Evolutionary conservation across 2,113 vertebrate species (phyloP), one percentile per base, ranked within the genome.

Genomic region (Phocoena phocoena): DNA sequence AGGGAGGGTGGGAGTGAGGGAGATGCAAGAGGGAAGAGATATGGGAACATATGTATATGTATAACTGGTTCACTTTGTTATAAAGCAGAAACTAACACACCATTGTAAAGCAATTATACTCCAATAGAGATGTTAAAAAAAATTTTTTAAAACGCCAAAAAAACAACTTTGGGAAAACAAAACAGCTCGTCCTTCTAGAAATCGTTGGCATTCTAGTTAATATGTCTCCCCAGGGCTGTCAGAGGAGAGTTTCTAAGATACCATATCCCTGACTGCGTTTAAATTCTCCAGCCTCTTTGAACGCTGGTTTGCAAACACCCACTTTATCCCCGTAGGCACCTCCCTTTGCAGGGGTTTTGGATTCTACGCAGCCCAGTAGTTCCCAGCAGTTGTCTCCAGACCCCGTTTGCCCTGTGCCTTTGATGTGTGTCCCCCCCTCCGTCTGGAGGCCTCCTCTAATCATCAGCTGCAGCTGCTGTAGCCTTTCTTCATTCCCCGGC

Each of bases 241-340:
- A 60, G 62, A 88, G 3, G 17, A 53, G 21, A 31, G 21, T 92
- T 93, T 89, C 36, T 63, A 58, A 93, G 60, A 71, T 74, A 58
- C 3, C 6, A 6, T 6, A 38, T 23, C 33, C 23, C 5, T 58
- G 41, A 82, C n/a, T 41, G 13, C 4, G 44, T 95, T 70, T 28
- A 62, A 44, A 60, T 91, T 88, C 60, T 53, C 77, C 31, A 86
- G 65, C 20, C 53, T 44, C 47, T 47, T 89, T 94, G 77, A 41
- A 67, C 50, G 0, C 25, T 47, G 25, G 1, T 80, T 88, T 82
- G 41, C 20, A 88, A 82, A 83, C 11, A 15, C 11, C n/a, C 47
- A 50, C 36, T 88, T 70, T n/a, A 62, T 81, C 21, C 25, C 8
- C 18, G 21, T 55, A 55, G 50, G 20, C 0, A 14, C 8, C 23